Percentiles rank a stretch among this genome's conserved stretches.
phyloP scores from a whole-genome alignment of 2,888 invertebrate genomes.

The Machimus rusticus region DNA sequence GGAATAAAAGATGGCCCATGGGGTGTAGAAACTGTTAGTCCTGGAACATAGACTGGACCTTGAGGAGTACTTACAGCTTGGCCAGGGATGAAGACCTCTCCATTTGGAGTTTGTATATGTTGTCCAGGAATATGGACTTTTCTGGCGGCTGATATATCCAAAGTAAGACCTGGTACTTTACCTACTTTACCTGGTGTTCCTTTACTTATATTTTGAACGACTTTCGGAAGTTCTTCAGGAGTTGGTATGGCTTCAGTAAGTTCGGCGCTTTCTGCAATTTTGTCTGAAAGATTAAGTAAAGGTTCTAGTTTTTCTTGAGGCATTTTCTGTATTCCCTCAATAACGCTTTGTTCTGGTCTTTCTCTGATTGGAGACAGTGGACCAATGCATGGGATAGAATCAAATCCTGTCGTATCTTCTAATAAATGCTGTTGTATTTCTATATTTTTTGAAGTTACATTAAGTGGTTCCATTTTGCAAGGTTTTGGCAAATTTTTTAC shows the following conservation, averaged over 20 bases:
- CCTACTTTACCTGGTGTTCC: constrained; percentile 62
- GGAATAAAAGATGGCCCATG: constrained; percentile 74
- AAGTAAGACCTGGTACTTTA: constrained; percentile 64
- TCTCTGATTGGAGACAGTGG: constrained; percentile 68
- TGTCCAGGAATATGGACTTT: constrained; percentile 74
- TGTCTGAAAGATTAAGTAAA: constrained; percentile 66
- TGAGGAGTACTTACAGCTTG: constrained; percentile 75
- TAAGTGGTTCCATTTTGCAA: constrained; percentile 62
- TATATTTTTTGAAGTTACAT: constrained; percentile 58
- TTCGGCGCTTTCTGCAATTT: constrained; percentile 62
- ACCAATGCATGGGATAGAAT: constrained; percentile 70
- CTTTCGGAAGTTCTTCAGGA: constrained; percentile 70
- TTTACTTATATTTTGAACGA: constrained; percentile 70
- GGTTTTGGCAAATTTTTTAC: constrained; percentile 64
- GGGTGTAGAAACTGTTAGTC: constrained; percentile 74
- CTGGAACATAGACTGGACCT: constrained; percentile 76
- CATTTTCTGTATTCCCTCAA: constrained; percentile 64
- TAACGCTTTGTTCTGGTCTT: constrained; percentile 59
- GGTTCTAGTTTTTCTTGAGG: constrained; percentile 65
- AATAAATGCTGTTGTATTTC: constrained; percentile 66
- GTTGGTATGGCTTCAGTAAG: constrained; percentile 65
- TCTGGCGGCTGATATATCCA: constrained; percentile 73
- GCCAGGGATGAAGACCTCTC: constrained; percentile 77
- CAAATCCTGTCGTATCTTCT: constrained; percentile 67
- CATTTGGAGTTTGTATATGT: constrained; percentile 74